These are phyloP conservation scores for Menidia menidia DNA, from an alignment of 2,797 vertebrate species.

Conservation along the genomic window DNA sequence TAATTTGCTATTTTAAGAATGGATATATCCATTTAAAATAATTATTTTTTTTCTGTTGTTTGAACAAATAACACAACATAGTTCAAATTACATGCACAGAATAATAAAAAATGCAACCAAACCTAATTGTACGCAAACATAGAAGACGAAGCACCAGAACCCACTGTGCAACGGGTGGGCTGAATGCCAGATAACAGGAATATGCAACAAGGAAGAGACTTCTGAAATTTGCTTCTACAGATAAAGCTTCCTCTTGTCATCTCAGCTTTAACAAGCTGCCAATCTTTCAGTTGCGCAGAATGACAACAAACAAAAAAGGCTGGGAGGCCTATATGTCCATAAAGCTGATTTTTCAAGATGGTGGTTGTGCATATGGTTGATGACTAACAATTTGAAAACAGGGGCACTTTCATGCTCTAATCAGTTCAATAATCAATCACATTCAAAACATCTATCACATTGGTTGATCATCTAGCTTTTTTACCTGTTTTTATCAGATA, in stretches of 20 bases:
- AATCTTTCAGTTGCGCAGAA: constrained; percentile 4
- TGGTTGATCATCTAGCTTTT: not conserved
- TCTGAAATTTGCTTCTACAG: not conserved
- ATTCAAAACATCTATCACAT: not conserved
- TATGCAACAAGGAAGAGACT: not conserved
- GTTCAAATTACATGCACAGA: constrained; percentile 9
- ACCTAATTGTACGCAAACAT: not conserved
- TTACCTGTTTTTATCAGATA: not conserved
- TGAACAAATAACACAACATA: constrained; percentile 1
- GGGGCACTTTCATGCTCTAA: not conserved
- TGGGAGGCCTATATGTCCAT: constrained; percentile 28
- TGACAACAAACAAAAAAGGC: constrained; percentile 39
- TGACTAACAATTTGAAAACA: constrained; percentile 19
- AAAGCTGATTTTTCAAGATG: constrained; percentile 47
- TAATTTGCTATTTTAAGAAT: constrained; percentile 7
- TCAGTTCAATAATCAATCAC: not conserved
- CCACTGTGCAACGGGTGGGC: not conserved
- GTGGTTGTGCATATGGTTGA: constrained; percentile 49
- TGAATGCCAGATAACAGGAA: too few relatives aligned
- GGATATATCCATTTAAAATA: not conserved
- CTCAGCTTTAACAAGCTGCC: constrained; percentile 14
- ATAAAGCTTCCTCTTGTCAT: constrained; percentile 19
- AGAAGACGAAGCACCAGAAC: not conserved
- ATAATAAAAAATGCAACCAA: not conserved
- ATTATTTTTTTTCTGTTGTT: constrained; percentile 3